Evolutionary conservation across 2,797 vertebrate genomes (phyloP).

Genomic region (Falco columbarius): DNA sequence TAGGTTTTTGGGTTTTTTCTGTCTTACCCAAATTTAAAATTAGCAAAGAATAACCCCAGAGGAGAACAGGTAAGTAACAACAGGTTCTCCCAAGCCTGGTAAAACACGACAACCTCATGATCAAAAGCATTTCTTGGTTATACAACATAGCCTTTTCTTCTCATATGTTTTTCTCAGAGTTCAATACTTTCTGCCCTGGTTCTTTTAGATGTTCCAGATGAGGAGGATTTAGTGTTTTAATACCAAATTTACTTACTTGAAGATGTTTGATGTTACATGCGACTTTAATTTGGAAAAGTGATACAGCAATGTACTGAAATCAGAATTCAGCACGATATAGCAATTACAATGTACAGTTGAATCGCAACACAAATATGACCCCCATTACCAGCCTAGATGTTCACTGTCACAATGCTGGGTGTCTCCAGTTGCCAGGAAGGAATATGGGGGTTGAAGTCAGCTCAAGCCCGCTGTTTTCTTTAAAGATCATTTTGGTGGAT

Average conservation of each 20-base stretch:
- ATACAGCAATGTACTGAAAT: background rate
- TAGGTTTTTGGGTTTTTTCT: background rate
- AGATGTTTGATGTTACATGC: background rate
- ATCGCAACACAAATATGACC: background rate
- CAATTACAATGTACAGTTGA: background rate
- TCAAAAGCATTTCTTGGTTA: background rate
- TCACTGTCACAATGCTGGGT: background rate
- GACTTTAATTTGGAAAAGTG: background rate
- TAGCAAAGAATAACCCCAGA: constrained; percentile 7
- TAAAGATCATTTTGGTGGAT: background rate
- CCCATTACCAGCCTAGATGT: too few species aligned
- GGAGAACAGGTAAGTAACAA: background rate
- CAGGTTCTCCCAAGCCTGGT: background rate
- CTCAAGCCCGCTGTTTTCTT: background rate
- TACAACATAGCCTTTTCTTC: background rate
- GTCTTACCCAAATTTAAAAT: background rate
- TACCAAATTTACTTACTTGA: background rate
- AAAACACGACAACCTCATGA: background rate
- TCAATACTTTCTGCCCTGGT: background rate
- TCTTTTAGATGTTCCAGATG: background rate
- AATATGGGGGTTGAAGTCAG: background rate
- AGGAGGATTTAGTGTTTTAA: background rate
- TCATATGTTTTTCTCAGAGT: background rate
- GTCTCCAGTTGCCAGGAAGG: background rate
- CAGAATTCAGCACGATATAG: background rate